Evolutionary conservation across 2,797 vertebrate species (phyloP), one percentile per base, ranked within the genome.

Genomic region (Pterois miles): DNA sequence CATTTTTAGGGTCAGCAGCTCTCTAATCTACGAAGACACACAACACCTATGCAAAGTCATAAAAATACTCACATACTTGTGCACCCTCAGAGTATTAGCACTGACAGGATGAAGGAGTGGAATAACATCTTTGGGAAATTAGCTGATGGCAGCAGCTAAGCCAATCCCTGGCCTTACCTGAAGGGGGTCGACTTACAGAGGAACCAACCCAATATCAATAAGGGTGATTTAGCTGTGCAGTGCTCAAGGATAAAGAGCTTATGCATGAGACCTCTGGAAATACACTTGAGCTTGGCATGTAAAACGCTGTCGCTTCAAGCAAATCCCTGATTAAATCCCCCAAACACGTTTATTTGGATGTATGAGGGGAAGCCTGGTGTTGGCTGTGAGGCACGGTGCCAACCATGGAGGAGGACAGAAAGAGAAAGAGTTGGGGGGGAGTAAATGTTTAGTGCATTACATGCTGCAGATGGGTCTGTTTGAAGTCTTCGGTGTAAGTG

Each of bases 191-290:
- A 77, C 82, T 91, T 86, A 86, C 70, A 50, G 71, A 81, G 81
- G 65, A 88, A 77, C 65, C 82, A 65, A 85, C 71, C 90, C 89
- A 86, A 92, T 91, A 92, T 92, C 91, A 93, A 92, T 93, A 90
- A 89, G 86, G 75, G 56, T 81, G 82, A 85, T 85, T 91, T 86
- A 78, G 81, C 88, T 74, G 77, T 81, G 79, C 81, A 76, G 80
- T 59, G 78, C 88, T 92, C 74, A 78, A 74, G 83, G 90, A 92
- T 93, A 91, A 94, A 92, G 89, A 89, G 92, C 91, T 93, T 93
- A 91, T 80, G 79, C 78, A 87, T 81, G 85, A 92, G 90, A 92
- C 88, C 87, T 86, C 86, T 86, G 80, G 67, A 93, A 93, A 92
- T 84, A 89, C 72, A 86, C 85, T 90, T 65, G 69, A 88, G 87